phyloP scores from a whole-genome alignment of 2,888 invertebrate species.

The Scaptomyza reducta region DNA sequence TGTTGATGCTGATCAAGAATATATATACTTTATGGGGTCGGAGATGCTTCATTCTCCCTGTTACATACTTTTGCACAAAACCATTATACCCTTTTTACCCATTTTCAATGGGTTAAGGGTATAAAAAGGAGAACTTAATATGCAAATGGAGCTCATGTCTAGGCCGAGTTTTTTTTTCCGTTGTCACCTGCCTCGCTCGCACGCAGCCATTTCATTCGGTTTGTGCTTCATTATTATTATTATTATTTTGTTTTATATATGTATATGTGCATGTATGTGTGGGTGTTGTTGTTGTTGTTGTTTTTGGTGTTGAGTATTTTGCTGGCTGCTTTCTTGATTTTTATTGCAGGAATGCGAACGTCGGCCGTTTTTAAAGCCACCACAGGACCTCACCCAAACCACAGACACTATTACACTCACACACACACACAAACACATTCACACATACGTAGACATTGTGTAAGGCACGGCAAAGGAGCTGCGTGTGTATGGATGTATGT shows the following conservation, averaged over 20 bases:
- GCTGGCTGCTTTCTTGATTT: constrained; percentile 74
- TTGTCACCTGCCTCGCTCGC: constrained; percentile 74
- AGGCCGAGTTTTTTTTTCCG: constrained; percentile 20
- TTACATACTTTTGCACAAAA: no score
- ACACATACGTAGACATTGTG: constrained; percentile 31
- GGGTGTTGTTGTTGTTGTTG: constrained; percentile 21
- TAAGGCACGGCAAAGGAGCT: constrained; percentile 64
- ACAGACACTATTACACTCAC: constrained; percentile 31
- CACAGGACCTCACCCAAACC: constrained; percentile 58
- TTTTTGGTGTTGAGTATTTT: constrained; percentile 53
- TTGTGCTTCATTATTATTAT: constrained; percentile 68
- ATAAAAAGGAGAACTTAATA: constrained; percentile 50
- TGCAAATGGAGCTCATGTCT: constrained; percentile 67
- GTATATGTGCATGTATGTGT: constrained; percentile 11
- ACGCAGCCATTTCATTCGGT: constrained; percentile 55
- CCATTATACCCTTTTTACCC: no score
- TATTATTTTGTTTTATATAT: constrained; percentile 67
- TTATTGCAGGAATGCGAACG: constrained; percentile 79
- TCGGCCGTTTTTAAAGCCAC: constrained; percentile 79
- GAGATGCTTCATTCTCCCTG: no score
- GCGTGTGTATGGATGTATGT: constrained; percentile 21
- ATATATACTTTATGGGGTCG: no score
- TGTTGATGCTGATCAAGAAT: no score
- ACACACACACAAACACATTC: constrained; percentile 13
- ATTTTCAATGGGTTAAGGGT: no score